Base-by-base conservation (phyloP, 92 coral and sea anemone species). In the Umimayanthus chanpuru region DNA sequence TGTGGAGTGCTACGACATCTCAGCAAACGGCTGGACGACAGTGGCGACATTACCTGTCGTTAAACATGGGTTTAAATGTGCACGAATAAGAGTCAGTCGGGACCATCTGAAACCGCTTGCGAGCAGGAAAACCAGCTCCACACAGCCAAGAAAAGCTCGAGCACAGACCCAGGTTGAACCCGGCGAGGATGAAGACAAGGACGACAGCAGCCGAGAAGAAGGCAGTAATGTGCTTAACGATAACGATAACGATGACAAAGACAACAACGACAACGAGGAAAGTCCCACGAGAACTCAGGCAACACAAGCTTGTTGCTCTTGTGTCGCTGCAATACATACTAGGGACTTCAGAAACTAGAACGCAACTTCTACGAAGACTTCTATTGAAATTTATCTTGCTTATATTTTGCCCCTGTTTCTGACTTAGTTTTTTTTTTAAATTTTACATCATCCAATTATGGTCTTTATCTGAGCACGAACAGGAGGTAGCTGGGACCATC, bases 1-100 rank as follows among this genome's bases (percentile, higher is more conserved):
- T 21, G 81, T 95, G 43, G 99, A 96, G 50, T 90, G 94, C 65
- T 96, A 90, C 58, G 94, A 96, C 75, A 72, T 91, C 38, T 81
- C 89, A 4, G 50, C 88, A 20, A 81, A 91, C 44, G 86, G 90
- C 38, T 96, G 98, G 98, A 85, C 86, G 23, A 79, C 64, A 39
- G 80, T 91, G 73, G 58, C 91, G 11, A 40, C 88, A 28, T 18
- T 94, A n/a, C 97, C 97, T 7, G 70, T 92, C 10, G 93, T 85
- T 12, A 94, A 93, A 82, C 88, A 61, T 39, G 97, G 97, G n/a
- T 92, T 89, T 58, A 88, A 81, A 55, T 92, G 97, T 76, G 88
- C 85, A 39, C 76, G 68, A 18, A 74, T 90, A 44, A 83, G 49
- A 79, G 83, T 92, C 20, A 88, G 90, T 28, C 85, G 67, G 23